Percentiles rank a stretch among this genome's conserved stretches.
Evolutionary conservation across 2,888 invertebrate species (phyloP).

Genomic region (Cheilosia urbana): DNA sequence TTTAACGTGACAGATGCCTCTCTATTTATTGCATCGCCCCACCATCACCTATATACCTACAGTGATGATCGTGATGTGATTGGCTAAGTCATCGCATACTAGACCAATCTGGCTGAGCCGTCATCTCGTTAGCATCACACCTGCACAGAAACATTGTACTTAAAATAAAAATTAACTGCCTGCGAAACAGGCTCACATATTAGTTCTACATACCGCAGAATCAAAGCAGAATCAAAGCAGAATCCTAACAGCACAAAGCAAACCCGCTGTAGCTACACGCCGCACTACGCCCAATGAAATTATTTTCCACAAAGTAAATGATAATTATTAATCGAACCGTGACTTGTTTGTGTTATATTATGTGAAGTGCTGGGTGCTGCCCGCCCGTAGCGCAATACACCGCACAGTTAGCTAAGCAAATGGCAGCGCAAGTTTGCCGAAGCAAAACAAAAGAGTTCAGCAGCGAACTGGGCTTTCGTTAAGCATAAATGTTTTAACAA

Average conservation of each 20-base stretch:
- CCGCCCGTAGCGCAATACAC: conserved; percentile 57
- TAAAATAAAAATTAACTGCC: conserved; percentile 56
- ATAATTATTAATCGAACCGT: conserved; percentile 76
- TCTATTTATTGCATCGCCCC: conserved; percentile 39
- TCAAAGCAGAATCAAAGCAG: conserved; percentile 15
- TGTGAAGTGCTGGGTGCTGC: conserved; percentile 41
- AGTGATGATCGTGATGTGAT: conserved; percentile 66
- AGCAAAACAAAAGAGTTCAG: conserved; percentile 71
- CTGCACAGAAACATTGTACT: conserved; percentile 48
- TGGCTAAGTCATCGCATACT: conserved; percentile 63
- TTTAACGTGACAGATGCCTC: conserved; percentile 50
- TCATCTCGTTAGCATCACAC: conserved; percentile 70
- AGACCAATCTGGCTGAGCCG: conserved; percentile 71
- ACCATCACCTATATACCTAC: conserved; percentile 52
- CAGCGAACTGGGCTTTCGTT: conserved; percentile 57
- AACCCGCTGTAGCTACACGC: conserved; percentile 41
- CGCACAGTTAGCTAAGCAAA: conserved; percentile 12
- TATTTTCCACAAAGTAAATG: conserved; percentile 69
- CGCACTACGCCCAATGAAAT: conserved; percentile 73
- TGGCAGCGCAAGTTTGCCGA: conserved; percentile 27
- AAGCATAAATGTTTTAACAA: conserved; percentile 62
- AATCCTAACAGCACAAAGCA: conserved; percentile 44
- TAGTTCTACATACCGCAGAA: conserved; percentile 36
- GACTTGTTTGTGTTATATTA: conserved; percentile 68
- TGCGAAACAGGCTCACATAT: conserved; percentile 12